These are phyloP conservation scores for Serripes groenlandicus DNA, from an alignment of 2,888 invertebrate genomes.

Conservation along the genomic window DNA sequence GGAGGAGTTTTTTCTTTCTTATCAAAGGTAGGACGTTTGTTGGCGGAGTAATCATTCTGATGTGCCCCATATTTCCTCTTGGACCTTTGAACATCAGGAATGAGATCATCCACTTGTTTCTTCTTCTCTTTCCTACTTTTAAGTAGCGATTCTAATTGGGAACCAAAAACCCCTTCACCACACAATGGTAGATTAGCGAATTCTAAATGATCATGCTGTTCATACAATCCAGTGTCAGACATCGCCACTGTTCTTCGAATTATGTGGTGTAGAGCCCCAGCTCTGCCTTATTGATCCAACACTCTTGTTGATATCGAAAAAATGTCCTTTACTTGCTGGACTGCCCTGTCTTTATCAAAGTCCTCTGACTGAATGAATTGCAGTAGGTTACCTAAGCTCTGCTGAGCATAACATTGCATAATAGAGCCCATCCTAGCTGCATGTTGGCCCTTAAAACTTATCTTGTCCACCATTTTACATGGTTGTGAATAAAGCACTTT, in stretches of 20 bases:
- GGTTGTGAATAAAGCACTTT: conserved; percentile 42
- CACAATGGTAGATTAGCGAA: conserved; percentile 46
- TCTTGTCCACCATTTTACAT: conserved; percentile 48
- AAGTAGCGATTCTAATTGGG: conserved; percentile 25
- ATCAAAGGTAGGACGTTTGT: too few relatives aligned
- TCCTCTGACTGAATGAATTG: conserved; percentile 10
- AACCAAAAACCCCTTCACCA: conserved; percentile 46
- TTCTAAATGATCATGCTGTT: conserved; percentile 14
- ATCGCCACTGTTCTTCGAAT: conserved; percentile 28
- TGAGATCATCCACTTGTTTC: conserved; percentile 43
- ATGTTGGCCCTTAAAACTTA: conserved; percentile 48
- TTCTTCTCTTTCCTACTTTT: conserved; percentile 52
- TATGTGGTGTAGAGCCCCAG: conserved; percentile 51
- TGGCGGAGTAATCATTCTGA: too few relatives aligned
- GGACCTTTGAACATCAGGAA: conserved; percentile 40
- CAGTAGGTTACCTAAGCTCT: conserved; percentile 43
- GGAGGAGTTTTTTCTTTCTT: too few relatives aligned
- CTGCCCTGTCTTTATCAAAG: conserved; percentile 9
- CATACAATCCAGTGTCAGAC: conserved; percentile 40
- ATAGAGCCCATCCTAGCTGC: conserved; percentile 41
- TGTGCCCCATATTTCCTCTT: too few relatives aligned
- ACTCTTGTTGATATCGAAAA: conserved; percentile 54
- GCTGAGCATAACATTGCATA: conserved; percentile 36
- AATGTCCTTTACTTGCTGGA: conserved; percentile 41
- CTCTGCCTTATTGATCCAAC: conserved; percentile 47